A percentile compares a stretch with the other conserved stretches of the same genome.
These are phyloP conservation scores for Cyanistes caeruleus DNA, from an alignment of 2,113 vertebrate species.

Conservation along the genomic window DNA sequence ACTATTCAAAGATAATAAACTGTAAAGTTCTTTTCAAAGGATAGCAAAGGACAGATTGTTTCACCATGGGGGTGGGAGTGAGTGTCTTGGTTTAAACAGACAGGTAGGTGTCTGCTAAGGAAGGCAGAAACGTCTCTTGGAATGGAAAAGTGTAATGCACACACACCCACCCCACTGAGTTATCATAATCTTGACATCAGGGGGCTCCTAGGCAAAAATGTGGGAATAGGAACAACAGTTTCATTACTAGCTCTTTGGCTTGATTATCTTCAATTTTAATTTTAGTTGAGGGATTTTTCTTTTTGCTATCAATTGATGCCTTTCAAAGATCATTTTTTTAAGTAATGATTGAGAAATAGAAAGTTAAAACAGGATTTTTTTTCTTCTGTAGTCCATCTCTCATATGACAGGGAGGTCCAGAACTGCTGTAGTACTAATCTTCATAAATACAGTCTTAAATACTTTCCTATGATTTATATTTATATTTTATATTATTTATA, in stretches of 20 bases:
- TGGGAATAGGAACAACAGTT: background rate
- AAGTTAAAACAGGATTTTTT: background rate
- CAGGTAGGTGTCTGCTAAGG: no score
- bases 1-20: background rate
- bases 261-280: background rate
- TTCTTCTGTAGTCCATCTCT: background rate
- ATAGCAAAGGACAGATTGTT: background rate
- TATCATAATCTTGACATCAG: no score
- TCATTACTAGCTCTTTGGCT: background rate
- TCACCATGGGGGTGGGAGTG: rapidly evolving
- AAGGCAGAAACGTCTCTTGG: no score
- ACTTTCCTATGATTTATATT: no score
- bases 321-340: background rate
- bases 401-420: background rate
- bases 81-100: no score
- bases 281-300: background rate
- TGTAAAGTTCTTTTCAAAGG: background rate
- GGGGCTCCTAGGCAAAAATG: no score
- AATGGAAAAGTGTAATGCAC: no score
- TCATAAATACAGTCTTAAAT: background rate
- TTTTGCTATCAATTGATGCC: background rate
- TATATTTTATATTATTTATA: no score
- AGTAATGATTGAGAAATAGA: background rate
- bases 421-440: background rate
- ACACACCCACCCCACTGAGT: no score